phyloP scores from a whole-genome alignment of 2,113 vertebrate species.

The Bubalus kerabau region DNA sequence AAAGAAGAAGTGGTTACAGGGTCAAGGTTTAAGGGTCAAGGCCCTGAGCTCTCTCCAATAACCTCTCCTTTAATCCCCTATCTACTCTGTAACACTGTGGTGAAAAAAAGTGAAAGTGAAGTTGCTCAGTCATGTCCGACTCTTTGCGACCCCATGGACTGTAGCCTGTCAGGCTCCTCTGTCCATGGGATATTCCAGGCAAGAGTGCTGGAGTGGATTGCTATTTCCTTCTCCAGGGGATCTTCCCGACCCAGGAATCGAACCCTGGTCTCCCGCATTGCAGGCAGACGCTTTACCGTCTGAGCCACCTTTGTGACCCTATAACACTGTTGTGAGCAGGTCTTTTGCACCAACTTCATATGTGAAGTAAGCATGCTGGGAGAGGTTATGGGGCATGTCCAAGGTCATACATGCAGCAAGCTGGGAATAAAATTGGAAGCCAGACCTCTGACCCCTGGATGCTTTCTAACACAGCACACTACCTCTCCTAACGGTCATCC shows the following conservation, averaged over 20 bases:
- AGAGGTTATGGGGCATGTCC: background rate
- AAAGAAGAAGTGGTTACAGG: background rate
- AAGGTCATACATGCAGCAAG: background rate
- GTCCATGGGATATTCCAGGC: too few relatives aligned
- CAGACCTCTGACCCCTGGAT: background rate
- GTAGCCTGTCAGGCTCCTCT: too few relatives aligned
- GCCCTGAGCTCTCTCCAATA: background rate
- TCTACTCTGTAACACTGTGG: rapidly evolving
- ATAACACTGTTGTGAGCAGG: rapidly evolving
- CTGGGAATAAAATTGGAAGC: background rate
- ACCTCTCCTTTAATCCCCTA: too few relatives aligned
- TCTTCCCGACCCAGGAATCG: too few relatives aligned
- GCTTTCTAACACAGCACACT: rapidly evolving
- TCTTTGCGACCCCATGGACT: too few relatives aligned
- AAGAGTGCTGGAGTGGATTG: too few relatives aligned
- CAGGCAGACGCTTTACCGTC: too few relatives aligned
- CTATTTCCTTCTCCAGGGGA: too few relatives aligned
- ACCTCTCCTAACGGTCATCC: background rate
- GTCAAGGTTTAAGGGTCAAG: too few relatives aligned
- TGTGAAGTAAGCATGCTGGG: background rate
- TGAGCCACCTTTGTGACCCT: too few relatives aligned
- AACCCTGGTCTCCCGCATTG: too few relatives aligned
- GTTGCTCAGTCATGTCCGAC: too few relatives aligned
- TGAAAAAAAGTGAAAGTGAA: background rate
- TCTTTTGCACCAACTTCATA: background rate